Percentiles rank a stretch among this genome's conserved stretches.
Evolutionary conservation across 2,113 vertebrate genomes (phyloP).

Genomic region (Pantherophis guttatus): DNA sequence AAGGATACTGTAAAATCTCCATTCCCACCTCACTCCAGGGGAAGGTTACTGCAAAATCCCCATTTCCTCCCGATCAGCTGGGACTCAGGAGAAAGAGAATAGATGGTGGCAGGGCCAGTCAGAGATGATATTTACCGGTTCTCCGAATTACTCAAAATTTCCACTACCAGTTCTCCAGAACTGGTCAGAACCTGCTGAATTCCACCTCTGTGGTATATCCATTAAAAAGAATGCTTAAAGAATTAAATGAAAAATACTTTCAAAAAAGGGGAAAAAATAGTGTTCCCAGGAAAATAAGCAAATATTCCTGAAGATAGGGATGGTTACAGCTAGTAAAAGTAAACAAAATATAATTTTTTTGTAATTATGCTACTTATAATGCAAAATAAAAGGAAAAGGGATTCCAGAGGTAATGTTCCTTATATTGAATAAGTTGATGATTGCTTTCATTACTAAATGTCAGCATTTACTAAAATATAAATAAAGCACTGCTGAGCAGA

Average conservation of each 20-base stretch:
- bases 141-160: no score
- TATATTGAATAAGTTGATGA: not conserved
- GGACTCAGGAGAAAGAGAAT: no score
- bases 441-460: slow-evolving; percentile 15
- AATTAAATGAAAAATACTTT: not conserved
- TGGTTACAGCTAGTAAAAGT: not conserved
- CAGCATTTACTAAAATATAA: slow-evolving; percentile 8
- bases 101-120: no score
- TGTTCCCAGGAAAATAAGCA: not conserved
- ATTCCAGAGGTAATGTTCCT: not conserved
- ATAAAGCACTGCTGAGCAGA: not conserved
- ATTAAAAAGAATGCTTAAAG: not conserved
- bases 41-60: no score
- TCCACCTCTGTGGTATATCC: not conserved
- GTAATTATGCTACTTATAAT: not conserved
- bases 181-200: no score
- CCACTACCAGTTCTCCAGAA: no score
- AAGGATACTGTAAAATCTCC: no score
- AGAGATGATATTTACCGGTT: no score
- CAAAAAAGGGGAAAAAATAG: not conserved
- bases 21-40: no score
- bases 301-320: not conserved
- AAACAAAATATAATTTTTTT: not conserved
- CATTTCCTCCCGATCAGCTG: no score
- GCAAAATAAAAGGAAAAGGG: not conserved